A percentile compares a stretch with the other conserved stretches of the same genome.
Conservation (phyloP, 2,888 invertebrate species). For the Glyphotaelius pellucidus region DNA sequence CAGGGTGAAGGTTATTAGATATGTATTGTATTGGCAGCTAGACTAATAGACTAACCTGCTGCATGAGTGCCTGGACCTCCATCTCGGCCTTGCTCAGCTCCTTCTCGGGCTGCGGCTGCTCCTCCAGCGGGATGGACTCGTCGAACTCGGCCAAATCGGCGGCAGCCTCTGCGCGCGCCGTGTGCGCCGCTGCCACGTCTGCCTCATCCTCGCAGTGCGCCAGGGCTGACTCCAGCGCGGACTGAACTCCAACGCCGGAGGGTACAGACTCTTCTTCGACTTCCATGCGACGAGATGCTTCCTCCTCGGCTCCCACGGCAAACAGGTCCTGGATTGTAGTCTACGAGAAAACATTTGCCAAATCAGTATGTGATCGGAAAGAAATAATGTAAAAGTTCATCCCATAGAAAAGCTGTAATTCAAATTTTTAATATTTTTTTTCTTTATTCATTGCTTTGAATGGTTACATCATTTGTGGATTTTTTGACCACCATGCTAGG, state of each 20-base stretch:
- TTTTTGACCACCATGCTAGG: too few relatives aligned
- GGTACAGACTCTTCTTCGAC: slow-evolving; percentile 81
- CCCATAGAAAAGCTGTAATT: too few relatives aligned
- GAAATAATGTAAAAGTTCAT: slow-evolving; percentile 43
- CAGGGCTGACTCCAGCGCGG: slow-evolving; percentile 87
- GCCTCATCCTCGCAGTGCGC: slow-evolving; percentile 96
- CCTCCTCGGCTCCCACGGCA: slow-evolving; percentile 83
- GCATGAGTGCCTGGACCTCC: slow-evolving; percentile 84
- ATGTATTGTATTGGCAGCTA: not conserved
- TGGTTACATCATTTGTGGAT: too few relatives aligned
- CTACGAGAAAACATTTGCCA: slow-evolving; percentile 71
- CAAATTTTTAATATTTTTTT: too few relatives aligned
- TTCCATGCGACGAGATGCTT: slow-evolving; percentile 76
- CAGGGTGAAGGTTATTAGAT: not conserved
- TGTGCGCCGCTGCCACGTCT: slow-evolving; percentile 93
- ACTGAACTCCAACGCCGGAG: slow-evolving; percentile 77
- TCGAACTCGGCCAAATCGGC: slow-evolving; percentile 97
- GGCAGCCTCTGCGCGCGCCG: slow-evolving; percentile 92
- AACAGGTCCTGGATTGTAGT: slow-evolving; percentile 97
- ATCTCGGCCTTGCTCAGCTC: slow-evolving; percentile 84
- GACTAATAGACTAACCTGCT: slow-evolving; percentile 78
- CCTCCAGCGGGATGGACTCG: slow-evolving; percentile 93
- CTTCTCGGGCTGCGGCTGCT: slow-evolving; percentile 73
- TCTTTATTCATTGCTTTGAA: too few relatives aligned
- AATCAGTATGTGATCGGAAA: not conserved